Conservation (phyloP, 2,797 vertebrate species). For the Carduelis carduelis region DNA sequence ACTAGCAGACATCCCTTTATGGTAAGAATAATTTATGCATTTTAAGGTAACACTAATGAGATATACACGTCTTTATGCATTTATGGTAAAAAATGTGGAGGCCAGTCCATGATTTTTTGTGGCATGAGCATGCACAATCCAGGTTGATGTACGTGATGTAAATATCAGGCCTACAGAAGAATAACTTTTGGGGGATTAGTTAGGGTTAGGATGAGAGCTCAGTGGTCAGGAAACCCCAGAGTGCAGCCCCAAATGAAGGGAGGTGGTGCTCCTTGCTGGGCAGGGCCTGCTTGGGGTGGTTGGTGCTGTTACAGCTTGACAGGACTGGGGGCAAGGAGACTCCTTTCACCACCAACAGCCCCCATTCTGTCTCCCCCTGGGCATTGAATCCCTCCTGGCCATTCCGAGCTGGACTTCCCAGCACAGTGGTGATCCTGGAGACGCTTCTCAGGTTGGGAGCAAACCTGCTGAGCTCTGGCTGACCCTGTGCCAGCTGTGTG, state of each 20-base stretch:
- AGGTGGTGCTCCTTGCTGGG: neutral
- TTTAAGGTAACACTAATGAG: neutral
- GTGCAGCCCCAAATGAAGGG: accelerated
- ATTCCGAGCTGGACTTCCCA: neutral
- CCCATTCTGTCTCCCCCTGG: accelerated
- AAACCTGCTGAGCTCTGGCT: neutral
- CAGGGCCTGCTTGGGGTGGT: accelerated
- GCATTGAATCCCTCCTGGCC: neutral
- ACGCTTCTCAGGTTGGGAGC: accelerated
- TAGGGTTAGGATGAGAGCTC: neutral
- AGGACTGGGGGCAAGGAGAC: accelerated
- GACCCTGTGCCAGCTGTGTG: neutral
- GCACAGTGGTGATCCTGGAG: neutral
- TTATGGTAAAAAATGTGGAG: neutral
- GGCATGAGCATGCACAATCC: neutral
- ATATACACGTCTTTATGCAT: neutral
- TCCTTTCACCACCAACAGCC: neutral
- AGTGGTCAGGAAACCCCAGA: neutral
- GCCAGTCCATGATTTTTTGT: accelerated
- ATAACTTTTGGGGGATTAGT: accelerated
- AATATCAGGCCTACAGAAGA: neutral
- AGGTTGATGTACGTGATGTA: accelerated
- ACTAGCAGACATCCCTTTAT: neutral
- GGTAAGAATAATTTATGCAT: neutral
- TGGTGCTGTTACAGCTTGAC: accelerated